Evolutionary conservation across 2,797 vertebrate genomes (phyloP), one percentile per base, ranked within the genome.

Genomic region (Triplophysa bombifrons): DNA sequence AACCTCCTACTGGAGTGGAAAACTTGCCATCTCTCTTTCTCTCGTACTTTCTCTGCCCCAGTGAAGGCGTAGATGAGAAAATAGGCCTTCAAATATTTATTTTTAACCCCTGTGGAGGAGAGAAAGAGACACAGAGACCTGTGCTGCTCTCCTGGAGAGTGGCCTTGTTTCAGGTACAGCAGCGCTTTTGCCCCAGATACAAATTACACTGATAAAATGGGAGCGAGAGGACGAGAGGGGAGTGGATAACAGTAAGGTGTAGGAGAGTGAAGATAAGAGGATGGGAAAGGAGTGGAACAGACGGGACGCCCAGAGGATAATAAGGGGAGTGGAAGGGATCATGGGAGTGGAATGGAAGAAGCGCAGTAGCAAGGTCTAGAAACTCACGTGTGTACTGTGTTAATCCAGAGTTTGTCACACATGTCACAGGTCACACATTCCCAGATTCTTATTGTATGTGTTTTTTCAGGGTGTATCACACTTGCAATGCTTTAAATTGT

Each of bases 101-200:
- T 83, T 83, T 38, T 68, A 76, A 71, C 68, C 64, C 74, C 76
- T 74, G 84, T 77, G 81, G 38, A 30, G 67, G 65, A 70, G 70
- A 76, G 78, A 73, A 55, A 76, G 78, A 67, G 51, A 66, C 68
- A 66, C 68, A 66, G 80, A 76, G 75, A 83, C 81, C 79, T 84
- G 80, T 81, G 60, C 44, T 61, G 67, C 72, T 82, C 83, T 82
- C 76, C 69, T 27, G 64, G 78, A 83, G 84, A 76, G 70, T 83
- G 83, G 83, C 85, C 83, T 83, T 80, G 78, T 82, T 84, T 85
- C 76, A 76, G 84, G 80, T 83, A 81, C 85, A 55, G 70, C 85
- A 83, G 81, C 65, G 81, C 76, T 81, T 74, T 63, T 84, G 83
- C 60, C 81, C 85, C 65, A 84, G 85, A 86, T 84, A 72, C 58